Conservation (phyloP, 2,797 vertebrate species). For the Nyctalus aviator region DNA sequence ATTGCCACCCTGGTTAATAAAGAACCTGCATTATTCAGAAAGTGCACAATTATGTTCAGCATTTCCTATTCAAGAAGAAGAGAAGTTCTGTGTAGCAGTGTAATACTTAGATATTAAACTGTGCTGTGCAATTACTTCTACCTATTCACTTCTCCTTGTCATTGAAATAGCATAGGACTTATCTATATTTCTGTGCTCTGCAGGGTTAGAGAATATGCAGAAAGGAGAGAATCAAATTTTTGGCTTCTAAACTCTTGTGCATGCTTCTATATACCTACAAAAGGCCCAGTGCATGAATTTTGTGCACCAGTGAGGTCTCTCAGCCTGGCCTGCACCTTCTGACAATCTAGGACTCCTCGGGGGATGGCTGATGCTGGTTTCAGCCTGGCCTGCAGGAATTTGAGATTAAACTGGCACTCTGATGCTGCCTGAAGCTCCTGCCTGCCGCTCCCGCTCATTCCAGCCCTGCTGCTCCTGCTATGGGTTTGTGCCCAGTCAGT, state of each 20-base stretch:
- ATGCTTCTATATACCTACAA: slow-evolving; percentile 25
- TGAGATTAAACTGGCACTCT: no score
- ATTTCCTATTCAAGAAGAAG: background rate
- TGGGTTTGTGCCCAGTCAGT: no score
- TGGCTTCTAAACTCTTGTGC: slow-evolving; percentile 32
- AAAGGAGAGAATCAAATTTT: slow-evolving; percentile 23
- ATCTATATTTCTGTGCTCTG: background rate
- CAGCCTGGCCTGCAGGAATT: no score
- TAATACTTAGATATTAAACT: slow-evolving; percentile 30
- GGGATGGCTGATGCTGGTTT: no score
- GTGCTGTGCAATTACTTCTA: slow-evolving; percentile 14
- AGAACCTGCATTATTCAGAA: background rate
- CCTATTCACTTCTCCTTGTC: background rate
- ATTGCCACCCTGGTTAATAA: background rate
- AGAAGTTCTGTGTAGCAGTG: background rate
- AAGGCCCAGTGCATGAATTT: no score
- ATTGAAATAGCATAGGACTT: background rate
- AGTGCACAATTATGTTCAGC: background rate
- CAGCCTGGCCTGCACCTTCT: no score
- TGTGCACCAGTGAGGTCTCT: no score
- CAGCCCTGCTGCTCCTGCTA: no score
- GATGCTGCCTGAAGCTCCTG: no score
- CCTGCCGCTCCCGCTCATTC: no score
- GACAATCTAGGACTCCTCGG: no score
- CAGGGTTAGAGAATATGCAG: background rate